Conservation (phyloP, 2,888 invertebrate species). For the Psylliodes chrysocephalus region DNA sequence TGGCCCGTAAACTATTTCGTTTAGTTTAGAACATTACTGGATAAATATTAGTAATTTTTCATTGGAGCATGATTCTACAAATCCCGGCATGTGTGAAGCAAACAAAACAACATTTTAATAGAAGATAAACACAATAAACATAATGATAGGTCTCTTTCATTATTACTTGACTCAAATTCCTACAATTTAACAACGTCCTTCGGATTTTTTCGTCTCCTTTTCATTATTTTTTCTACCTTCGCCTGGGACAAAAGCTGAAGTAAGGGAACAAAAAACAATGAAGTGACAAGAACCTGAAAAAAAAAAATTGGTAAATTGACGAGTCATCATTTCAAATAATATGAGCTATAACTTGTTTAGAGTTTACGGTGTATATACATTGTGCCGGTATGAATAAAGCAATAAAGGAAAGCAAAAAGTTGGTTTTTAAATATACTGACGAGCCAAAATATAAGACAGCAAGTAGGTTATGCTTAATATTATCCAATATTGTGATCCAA, state of each 20-base stretch:
- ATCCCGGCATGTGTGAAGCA: too few relatives aligned
- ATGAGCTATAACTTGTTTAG: background rate
- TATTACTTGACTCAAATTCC: slow-evolving; percentile 31
- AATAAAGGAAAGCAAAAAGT: background rate
- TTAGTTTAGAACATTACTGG: too few relatives aligned
- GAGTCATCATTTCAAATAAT: slow-evolving; percentile 48
- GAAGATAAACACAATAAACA: slow-evolving; percentile 28
- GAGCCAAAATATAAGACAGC: too few relatives aligned
- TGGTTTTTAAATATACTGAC: too few relatives aligned
- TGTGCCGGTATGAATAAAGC: background rate
- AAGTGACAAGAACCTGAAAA: slow-evolving; percentile 85
- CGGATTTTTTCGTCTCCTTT: slow-evolving; percentile 15
- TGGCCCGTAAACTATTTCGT: too few relatives aligned
- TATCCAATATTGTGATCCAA: too few relatives aligned
- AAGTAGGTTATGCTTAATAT: too few relatives aligned
- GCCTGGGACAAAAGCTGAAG: slow-evolving; percentile 75
- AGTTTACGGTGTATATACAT: background rate
- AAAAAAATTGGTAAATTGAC: slow-evolving; percentile 47
- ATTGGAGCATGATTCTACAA: too few relatives aligned
- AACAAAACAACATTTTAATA: slow-evolving; percentile 10
- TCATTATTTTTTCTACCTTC: slow-evolving; percentile 34
- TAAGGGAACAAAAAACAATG: slow-evolving; percentile 91
- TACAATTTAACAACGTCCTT: slow-evolving; percentile 34
- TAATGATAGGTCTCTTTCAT: slow-evolving; percentile 39
- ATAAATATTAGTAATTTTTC: too few relatives aligned